phyloP scores from a whole-genome alignment of 2,797 vertebrate genomes.

The Pipistrellus kuhlii region DNA sequence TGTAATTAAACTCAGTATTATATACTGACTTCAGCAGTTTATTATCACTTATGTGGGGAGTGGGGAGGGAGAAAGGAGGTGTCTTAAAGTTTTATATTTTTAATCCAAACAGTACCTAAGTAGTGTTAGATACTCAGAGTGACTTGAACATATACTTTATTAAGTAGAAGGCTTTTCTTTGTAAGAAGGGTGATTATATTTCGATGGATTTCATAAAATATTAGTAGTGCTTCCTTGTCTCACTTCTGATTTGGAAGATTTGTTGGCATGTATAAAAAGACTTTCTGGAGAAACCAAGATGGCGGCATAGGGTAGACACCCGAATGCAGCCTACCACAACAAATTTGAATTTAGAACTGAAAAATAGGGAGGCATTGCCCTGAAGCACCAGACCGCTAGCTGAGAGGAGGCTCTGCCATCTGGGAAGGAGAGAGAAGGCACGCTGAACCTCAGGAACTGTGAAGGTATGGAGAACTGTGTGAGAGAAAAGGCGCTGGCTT shows the following conservation, averaged over 20 bases:
- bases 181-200: background rate
- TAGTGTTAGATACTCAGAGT: background rate
- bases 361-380: too few relatives aligned
- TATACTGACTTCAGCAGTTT: background rate
- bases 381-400: too few relatives aligned
- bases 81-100: conserved; percentile 40
- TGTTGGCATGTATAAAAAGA: background rate
- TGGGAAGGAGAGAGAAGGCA: too few relatives aligned
- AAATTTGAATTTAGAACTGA: too few relatives aligned
- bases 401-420: too few relatives aligned
- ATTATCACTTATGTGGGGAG: background rate
- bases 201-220: conserved; percentile 39
- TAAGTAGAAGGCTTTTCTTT: conserved; percentile 39
- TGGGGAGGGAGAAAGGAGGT: background rate
- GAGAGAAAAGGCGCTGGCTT: too few relatives aligned
- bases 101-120: background rate
- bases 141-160: background rate
- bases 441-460: too few relatives aligned
- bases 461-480: too few relatives aligned
- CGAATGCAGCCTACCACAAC: too few relatives aligned
- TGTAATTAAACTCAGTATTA: conserved; percentile 12
- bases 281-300: too few relatives aligned
- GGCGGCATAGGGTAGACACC: too few relatives aligned
- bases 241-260: conserved; percentile 16
- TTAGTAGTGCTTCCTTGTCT: background rate